Base-by-base conservation (phyloP, 92 coral and sea anemone species). In the Montipora capitata region DNA sequence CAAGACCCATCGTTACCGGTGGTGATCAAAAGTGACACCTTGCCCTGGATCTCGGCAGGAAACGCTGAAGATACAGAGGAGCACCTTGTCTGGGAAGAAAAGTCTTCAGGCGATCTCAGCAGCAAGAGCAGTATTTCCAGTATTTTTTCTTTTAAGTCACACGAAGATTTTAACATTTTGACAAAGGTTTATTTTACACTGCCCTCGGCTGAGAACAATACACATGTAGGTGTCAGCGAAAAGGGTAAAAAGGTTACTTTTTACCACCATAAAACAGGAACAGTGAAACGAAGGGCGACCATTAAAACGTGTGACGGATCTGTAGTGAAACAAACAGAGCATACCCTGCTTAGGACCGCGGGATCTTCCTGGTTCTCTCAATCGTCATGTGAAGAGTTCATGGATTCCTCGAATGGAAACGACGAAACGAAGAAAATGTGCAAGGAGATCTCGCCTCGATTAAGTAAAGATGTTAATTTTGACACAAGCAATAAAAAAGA, bases 281-380 rank as follows among this genome's bases (percentile, higher is more conserved):
- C 13, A 3, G 44, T 40, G 42, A 73, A 83, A 13, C 78, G 80
- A 59, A 58, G 59, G 72, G 7, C 61, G 59, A 40, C 43, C 14
- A 17, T 48, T 18, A 20, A 65, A 43, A 61, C 61, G 13, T 17
- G 72, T 68, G 63, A 41, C 42, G 49, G n/a, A 16, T 4, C 79
- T 41, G 80, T 59, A 42, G 72, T 56, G 7, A 73, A 83, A 11
- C 62, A 49, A 8, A 73, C 80, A 2, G 87, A 73, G 44, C 71
- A 57, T 3, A 72, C 61, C 27, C 39, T 73, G 62, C 0, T 83
- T 7, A 54, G 71, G 16, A 5, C 43, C 3, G 72, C 71, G 10
- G 72, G 80, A 20, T 72, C 87, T 41, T 72, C 87, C 11, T 73
- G 87, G 78, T 57, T 83, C 16, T 16, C 72, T 40, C 70, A 70